Conservation (phyloP, 2,113 vertebrate species). For the Poecilia latipinna region DNA sequence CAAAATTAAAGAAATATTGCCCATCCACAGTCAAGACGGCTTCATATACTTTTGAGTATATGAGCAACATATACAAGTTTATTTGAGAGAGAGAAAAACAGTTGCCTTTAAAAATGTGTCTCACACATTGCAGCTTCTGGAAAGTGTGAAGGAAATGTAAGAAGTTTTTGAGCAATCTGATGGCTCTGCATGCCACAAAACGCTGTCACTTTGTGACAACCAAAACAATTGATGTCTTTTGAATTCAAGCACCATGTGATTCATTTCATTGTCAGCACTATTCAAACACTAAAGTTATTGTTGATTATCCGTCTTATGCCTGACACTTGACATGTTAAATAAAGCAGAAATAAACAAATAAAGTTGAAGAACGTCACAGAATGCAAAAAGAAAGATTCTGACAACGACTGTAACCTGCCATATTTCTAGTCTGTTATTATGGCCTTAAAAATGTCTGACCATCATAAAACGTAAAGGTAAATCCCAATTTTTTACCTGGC, state of each 20-base stretch:
- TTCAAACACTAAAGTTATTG: conserved; percentile 19
- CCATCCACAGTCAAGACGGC: neutral
- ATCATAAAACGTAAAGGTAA: neutral
- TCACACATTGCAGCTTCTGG: conserved; percentile 14
- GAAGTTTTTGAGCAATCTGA: conserved; percentile 24
- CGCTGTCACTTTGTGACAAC: conserved; percentile 40
- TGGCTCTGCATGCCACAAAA: conserved; percentile 43
- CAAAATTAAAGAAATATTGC: neutral
- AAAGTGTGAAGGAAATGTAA: conserved; percentile 2
- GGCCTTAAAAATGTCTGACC: neutral
- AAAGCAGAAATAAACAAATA: conserved; percentile 22
- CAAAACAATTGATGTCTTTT: conserved; percentile 38
- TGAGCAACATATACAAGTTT: neutral
- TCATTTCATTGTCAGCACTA: conserved; percentile 32
- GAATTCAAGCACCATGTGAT: conserved; percentile 18
- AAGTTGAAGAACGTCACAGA: neutral
- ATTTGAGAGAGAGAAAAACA: neutral
- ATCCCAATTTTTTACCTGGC: neutral
- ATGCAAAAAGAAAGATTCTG: neutral
- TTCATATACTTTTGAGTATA: neutral
- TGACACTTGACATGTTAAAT: conserved; percentile 28
- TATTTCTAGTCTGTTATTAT: neutral
- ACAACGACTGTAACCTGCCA: neutral
- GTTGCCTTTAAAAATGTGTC: conserved; percentile 3
- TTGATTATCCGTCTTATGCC: conserved; percentile 29